Evolutionary conservation across 1,140 invertebrate genomes (phyloP).

Genomic region (Hetaerina americana): DNA sequence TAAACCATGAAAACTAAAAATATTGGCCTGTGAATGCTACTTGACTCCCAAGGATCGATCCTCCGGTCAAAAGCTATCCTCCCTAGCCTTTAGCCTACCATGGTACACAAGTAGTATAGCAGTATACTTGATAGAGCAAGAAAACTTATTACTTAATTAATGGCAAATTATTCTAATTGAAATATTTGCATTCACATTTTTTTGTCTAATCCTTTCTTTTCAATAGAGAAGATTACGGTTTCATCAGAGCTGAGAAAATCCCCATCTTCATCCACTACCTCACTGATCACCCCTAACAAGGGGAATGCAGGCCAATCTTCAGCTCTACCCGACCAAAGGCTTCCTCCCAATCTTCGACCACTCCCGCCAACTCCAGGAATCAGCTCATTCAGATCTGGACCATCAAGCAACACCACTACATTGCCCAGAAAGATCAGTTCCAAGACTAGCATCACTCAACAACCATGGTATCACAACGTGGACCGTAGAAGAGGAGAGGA

Average conservation of each 20-base stretch:
- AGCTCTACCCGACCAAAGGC: neutral
- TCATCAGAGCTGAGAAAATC: neutral
- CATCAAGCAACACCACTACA: neutral
- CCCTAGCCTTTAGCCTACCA: too few species aligned
- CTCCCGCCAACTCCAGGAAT: constrained; percentile 9
- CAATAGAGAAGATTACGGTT: neutral
- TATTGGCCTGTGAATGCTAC: too few species aligned
- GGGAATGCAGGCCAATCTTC: neutral
- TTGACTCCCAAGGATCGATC: too few species aligned
- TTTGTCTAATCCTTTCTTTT: neutral
- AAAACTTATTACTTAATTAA: too few species aligned
- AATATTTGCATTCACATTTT: neutral
- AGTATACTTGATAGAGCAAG: too few species aligned
- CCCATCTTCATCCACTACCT: neutral
- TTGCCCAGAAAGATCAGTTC: neutral
- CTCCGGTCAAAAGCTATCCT: too few species aligned
- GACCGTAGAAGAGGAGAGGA: constrained; percentile 10
- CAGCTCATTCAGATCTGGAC: neutral
- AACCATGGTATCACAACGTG: constrained; percentile 13
- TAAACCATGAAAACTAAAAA: too few species aligned
- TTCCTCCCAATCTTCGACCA: neutral
- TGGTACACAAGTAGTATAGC: too few species aligned
- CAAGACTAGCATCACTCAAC: constrained; percentile 1
- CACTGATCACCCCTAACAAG: neutral
- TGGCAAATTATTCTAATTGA: too few species aligned